These are phyloP conservation scores for Takifugu bimaculatus DNA, from an alignment of 2,113 vertebrate genomes.

Conservation along the genomic window DNA sequence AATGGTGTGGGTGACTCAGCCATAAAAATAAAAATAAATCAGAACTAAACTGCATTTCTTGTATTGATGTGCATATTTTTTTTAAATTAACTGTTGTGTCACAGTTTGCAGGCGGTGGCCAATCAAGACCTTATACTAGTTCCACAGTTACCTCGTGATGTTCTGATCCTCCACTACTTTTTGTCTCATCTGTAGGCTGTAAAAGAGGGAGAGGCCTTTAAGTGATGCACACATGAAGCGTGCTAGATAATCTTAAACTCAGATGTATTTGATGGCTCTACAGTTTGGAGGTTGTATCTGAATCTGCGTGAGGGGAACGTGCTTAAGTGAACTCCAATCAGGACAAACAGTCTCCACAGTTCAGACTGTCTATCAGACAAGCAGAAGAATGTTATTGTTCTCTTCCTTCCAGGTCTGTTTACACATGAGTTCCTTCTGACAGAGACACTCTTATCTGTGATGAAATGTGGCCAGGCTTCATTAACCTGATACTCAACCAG, in stretches of 20 bases:
- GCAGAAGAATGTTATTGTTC: neutral
- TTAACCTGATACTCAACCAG: neutral
- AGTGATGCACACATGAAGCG: no score
- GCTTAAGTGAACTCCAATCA: neutral
- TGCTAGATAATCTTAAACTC: no score
- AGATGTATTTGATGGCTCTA: no score
- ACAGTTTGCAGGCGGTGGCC: neutral
- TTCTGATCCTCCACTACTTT: neutral
- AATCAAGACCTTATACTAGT: neutral
- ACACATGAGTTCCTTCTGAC: neutral
- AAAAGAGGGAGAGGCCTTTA: neutral
- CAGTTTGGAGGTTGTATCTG: no score
- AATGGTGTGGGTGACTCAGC: no score
- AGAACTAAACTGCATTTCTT: no score
- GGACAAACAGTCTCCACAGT: neutral
- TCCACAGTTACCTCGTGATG: slow-evolving; percentile 1
- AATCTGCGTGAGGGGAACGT: no score
- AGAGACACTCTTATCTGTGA: neutral
- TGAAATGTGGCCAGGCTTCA: neutral
- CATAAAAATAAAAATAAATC: no score
- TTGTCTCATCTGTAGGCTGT: slow-evolving; percentile 7
- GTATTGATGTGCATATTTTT: no score
- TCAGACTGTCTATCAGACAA: neutral
- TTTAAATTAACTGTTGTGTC: no score
- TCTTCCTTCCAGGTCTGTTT: neutral